phyloP scores from a whole-genome alignment of 2,113 vertebrate genomes.

The Madoqua kirkii region DNA sequence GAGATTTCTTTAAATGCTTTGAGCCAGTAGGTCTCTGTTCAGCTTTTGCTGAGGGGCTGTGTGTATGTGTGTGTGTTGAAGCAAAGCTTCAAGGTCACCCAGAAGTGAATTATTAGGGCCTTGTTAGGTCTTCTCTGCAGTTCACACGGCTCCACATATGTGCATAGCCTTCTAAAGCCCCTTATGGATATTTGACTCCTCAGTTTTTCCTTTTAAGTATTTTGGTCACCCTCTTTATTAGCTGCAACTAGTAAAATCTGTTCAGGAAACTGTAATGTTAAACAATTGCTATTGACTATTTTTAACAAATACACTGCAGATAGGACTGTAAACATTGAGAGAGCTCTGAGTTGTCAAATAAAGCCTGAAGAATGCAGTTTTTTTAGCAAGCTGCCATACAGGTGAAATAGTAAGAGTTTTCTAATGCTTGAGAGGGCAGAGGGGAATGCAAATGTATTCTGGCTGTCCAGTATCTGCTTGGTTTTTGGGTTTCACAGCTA shows the following conservation, averaged over 20 bases:
- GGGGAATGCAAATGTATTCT: background rate
- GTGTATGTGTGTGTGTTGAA: background rate
- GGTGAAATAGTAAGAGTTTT: background rate
- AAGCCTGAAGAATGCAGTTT: background rate
- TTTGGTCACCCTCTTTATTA: background rate
- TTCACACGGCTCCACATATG: background rate
- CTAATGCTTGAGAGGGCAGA: background rate
- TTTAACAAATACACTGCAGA: background rate
- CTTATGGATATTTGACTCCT: background rate
- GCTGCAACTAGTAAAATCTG: background rate
- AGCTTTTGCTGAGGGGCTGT: background rate
- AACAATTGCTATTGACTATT: background rate
- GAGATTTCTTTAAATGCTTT: background rate
- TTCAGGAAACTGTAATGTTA: background rate
- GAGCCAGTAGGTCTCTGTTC: background rate
- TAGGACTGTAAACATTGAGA: background rate
- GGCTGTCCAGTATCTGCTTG: background rate
- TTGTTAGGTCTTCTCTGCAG: background rate
- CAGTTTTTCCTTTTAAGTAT: background rate
- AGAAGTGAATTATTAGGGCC: background rate
- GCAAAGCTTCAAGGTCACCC: background rate
- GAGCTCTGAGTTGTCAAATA: background rate
- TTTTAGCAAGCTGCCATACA: background rate
- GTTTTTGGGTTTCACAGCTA: background rate
- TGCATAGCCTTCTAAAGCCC: background rate